phyloP scores from a whole-genome alignment of 2,888 invertebrate species.

The Tineola bisselliella region DNA sequence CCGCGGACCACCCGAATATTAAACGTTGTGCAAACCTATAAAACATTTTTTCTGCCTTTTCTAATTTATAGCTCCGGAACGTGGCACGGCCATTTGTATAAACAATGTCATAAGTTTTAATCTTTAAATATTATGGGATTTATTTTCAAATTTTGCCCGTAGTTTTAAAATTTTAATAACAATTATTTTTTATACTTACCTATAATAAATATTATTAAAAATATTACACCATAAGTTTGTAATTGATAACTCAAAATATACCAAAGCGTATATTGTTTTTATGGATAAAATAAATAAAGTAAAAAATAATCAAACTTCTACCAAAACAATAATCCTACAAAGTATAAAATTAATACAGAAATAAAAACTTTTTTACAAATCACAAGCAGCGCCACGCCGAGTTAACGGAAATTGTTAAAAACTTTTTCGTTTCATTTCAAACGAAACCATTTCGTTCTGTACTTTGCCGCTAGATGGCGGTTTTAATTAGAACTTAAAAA shows the following conservation, averaged over 20 bases:
- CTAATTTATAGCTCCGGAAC: not conserved
- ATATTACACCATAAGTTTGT: too few relatives aligned
- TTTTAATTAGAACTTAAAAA: not conserved
- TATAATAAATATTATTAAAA: too few relatives aligned
- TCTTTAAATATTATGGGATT: not conserved
- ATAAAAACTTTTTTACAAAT: not conserved
- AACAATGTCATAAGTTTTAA: not conserved
- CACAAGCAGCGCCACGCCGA: constrained; percentile 10
- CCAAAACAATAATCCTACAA: too few relatives aligned
- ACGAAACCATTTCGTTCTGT: not conserved
- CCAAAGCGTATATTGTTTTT: too few relatives aligned
- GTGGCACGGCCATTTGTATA: not conserved
- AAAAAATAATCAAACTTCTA: too few relatives aligned
- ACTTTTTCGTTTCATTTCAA: not conserved
- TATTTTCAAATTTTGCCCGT: not conserved
- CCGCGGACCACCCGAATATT: constrained; percentile 43
- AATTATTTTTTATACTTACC: too few relatives aligned
- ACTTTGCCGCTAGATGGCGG: constrained; percentile 36
- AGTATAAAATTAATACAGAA: too few relatives aligned
- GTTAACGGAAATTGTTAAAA: not conserved
- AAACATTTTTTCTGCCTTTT: not conserved
- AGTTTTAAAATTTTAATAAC: too few relatives aligned
- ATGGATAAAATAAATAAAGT: too few relatives aligned
- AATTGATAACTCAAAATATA: too few relatives aligned
- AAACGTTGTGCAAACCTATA: constrained; percentile 1